These are phyloP conservation scores for Trissoscelio sp. DNA, from an alignment of 2,888 invertebrate genomes.

Conservation along the genomic window DNA sequence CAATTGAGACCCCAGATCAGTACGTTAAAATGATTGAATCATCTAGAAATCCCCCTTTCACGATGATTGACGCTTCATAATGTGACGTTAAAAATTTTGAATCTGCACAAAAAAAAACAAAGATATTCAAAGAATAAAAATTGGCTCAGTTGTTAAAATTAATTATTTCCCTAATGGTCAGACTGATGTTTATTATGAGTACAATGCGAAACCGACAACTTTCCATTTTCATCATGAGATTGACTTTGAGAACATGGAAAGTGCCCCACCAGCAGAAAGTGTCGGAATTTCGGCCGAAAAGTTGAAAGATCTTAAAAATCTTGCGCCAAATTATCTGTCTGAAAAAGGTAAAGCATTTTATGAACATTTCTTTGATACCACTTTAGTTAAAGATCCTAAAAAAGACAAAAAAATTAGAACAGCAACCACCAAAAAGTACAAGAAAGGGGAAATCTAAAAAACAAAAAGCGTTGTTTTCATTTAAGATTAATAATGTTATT, in stretches of 20 bases:
- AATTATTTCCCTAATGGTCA: slow-evolving; percentile 27
- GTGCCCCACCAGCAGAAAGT: neutral
- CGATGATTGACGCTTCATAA: slow-evolving; percentile 12
- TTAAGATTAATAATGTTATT: too few relatives aligned
- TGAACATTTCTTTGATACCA: too few relatives aligned
- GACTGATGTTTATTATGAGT: too few relatives aligned
- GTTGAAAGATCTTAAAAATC: neutral
- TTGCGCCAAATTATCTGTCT: too few relatives aligned
- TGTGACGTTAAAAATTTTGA: slow-evolving; percentile 14
- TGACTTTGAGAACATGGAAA: neutral
- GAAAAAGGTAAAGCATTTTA: too few relatives aligned
- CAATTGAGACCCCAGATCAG: too few relatives aligned
- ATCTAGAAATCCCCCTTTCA: neutral
- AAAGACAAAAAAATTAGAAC: too few relatives aligned
- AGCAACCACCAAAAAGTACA: too few relatives aligned
- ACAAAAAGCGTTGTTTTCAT: too few relatives aligned
- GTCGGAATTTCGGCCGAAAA: slow-evolving; percentile 24
- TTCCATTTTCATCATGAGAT: slow-evolving; percentile 2
- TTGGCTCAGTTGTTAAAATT: slow-evolving; percentile 2
- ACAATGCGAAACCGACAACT: neutral
- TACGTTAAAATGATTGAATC: slow-evolving; percentile 3
- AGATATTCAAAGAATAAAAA: slow-evolving; percentile 4
- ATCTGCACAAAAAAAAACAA: neutral
- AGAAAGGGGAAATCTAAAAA: too few relatives aligned
- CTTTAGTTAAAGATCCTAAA: too few relatives aligned